Evolutionary conservation across 2,113 vertebrate species (phyloP), one percentile per base, ranked within the genome.

Genomic region (Bubo blakistoni): DNA sequence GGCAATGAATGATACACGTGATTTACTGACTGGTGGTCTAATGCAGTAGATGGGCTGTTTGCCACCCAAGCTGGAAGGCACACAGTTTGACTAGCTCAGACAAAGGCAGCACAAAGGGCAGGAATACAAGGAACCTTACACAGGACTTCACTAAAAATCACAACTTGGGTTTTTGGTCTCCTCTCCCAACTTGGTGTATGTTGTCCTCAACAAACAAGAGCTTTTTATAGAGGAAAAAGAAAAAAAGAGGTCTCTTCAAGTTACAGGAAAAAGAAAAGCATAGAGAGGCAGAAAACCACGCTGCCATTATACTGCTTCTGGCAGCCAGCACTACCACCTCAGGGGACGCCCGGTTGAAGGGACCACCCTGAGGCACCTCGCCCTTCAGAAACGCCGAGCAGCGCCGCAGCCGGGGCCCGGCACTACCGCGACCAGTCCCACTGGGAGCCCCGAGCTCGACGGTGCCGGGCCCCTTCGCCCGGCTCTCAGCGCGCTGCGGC

Each of bases 301-400:
- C 3, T 1, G 27, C 29, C 46, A 21, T 21, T 18, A 16, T 0
- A 18, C 5, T 4, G 27, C 47, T 32, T 13, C 19, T 26, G 16
- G 25, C 61, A 44, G 24, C 25, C 54, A 25, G 18, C 29, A 9
- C 11, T 4, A 29, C 62, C 9, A 3, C 27, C 38, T n/a, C 34
- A 14, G 32, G 19, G 62, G 9, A 1, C 42, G 13, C 26, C 51
- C 20, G 5, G 20, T 9, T 5, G 40, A 51, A 36, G 32, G 27
- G 19, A 11, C 59, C 4, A 11, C 44, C 34, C 52, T 3, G 17
- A 58, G 20, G 7, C 42, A 10, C 24, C 47, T 51, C 27, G 8
- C 26, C 27, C 36, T 20, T 67, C 73, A 29, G 46, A 47, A 7
- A 3, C 1, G 11, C 34, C 1, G 36, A 16, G 63, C 78, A n/a